Base-by-base conservation (phyloP, 2,797 vertebrate genomes). In the Pipistrellus pygmaeus region DNA sequence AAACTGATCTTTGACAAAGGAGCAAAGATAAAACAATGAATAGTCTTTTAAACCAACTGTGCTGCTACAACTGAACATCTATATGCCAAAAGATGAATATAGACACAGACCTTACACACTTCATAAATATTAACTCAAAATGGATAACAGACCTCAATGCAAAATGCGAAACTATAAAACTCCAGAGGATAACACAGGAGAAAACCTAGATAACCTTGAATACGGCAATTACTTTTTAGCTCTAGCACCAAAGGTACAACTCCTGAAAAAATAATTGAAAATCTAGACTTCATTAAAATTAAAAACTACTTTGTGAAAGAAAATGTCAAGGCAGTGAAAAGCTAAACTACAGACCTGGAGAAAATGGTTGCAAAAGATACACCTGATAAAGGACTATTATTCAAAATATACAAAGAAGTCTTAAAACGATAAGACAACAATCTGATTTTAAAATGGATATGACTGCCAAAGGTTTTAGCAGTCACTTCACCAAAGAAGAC, bases 291-390 rank as follows among this genome's bases (percentile, higher is more conserved):
- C 14, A 48, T 48, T 76, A 21, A 91, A 76, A 68, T 76, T 69
- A 68, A 60, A 78, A 78, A 25, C 18, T 68, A 53, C 41, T 71
- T 64, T 78, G 25, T 85, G 41, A 78, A 78, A 20, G 51, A 48
- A 38, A 80, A 69, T 35, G 15, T 78, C n/a, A 48, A 20, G 41
- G 69, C 25, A 51, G 18, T 48, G 27, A 85, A 14, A 86, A 62
- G 62, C 35, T 44, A 51, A 85, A 69, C 25, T 41, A 78, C 3
- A 85, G n/a, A 71, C 14, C 10, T 18, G 32, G n/a, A 72, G 75
- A 92, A 60, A 80, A 72, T 44, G 71, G 80, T 80, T 86, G 44
- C 75, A 32, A 72, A 85, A 64, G 83, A 48, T 20, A 64, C 27
- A 64, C 27, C 44, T 41, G 14, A 92, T 86, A 86, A 80, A 72